A percentile compares a stretch with the other conserved stretches of the same genome.
phyloP scores from a whole-genome alignment of 2,113 vertebrate species.

The Canis aureus region DNA sequence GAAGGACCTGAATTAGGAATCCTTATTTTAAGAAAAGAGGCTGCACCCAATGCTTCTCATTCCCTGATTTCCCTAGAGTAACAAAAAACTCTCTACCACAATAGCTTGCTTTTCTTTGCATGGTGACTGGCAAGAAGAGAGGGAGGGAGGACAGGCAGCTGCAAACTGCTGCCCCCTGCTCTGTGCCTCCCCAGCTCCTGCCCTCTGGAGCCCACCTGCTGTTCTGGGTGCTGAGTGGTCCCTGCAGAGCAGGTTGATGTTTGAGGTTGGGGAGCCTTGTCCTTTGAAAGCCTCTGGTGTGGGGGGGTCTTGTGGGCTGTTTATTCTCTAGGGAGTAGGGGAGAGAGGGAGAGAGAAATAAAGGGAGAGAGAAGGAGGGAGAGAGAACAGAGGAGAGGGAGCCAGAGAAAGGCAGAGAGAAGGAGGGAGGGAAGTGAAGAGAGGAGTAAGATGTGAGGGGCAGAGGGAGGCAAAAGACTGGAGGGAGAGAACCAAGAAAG shows the following conservation, averaged over 20 bases:
- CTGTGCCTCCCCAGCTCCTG: background rate
- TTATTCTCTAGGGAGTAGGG: background rate
- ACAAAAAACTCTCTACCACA: slow-evolving; percentile 17
- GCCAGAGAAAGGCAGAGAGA: background rate
- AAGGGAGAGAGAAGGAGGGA: background rate
- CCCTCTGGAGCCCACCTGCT: background rate
- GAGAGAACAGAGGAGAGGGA: background rate
- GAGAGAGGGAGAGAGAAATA: background rate
- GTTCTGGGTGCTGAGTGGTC: background rate
- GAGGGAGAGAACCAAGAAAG: background rate
- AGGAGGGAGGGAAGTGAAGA: background rate
- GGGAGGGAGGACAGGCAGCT: background rate
- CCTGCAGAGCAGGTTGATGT: background rate
- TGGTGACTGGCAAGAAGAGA: background rate
- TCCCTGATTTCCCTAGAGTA: slow-evolving; percentile 72
- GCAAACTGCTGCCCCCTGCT: background rate
- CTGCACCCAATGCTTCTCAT: slow-evolving; percentile 58
- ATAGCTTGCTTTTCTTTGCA: slow-evolving; percentile 39
- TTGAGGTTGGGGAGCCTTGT: background rate
- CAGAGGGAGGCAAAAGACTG: background rate
- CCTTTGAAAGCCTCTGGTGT: background rate
- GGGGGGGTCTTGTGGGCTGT: background rate
- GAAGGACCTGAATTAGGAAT: slow-evolving; percentile 74
- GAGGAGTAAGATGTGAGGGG: background rate
- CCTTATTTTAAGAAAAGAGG: slow-evolving; percentile 80